phyloP scores from a whole-genome alignment of 2,888 invertebrate species.

The Melangyna quadrimaculata region DNA sequence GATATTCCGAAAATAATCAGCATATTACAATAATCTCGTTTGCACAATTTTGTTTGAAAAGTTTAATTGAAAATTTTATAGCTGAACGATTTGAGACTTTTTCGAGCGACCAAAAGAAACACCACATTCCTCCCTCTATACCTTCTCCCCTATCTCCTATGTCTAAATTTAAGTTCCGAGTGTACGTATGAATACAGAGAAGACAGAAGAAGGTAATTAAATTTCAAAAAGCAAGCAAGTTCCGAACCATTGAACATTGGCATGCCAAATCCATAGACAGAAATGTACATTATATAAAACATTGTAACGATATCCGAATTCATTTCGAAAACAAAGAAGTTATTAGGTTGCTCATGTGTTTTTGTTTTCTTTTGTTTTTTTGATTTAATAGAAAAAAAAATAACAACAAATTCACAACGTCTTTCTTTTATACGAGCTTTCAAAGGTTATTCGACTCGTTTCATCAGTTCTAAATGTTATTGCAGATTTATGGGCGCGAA shows the following conservation, averaged over 20 bases:
- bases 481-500: conserved; percentile 50
- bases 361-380: background rate
- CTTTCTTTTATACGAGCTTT: background rate
- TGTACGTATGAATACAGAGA: background rate
- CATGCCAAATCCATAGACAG: conserved; percentile 29
- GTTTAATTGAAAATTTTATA: conserved; percentile 72
- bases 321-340: conserved; percentile 9
- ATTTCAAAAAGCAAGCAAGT: conserved; percentile 44
- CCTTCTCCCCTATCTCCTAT: too few species aligned
- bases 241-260: conserved; percentile 39
- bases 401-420: background rate
- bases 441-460: conserved; percentile 42
- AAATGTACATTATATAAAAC: background rate
- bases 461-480: conserved; percentile 51
- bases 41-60: conserved; percentile 67
- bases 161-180: background rate
- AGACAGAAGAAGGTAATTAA: conserved; percentile 56
- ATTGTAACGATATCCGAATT: conserved; percentile 38
- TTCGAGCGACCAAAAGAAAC: conserved; percentile 22
- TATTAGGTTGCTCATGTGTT: background rate
- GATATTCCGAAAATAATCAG: conserved; percentile 60
- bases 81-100: conserved; percentile 67
- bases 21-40: conserved; percentile 70
- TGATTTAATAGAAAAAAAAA: background rate
- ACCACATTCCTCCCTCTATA: background rate